Evolutionary conservation across 2,797 vertebrate genomes (phyloP), one percentile per base, ranked within the genome.

Genomic region (Etheostoma nigrum): DNA sequence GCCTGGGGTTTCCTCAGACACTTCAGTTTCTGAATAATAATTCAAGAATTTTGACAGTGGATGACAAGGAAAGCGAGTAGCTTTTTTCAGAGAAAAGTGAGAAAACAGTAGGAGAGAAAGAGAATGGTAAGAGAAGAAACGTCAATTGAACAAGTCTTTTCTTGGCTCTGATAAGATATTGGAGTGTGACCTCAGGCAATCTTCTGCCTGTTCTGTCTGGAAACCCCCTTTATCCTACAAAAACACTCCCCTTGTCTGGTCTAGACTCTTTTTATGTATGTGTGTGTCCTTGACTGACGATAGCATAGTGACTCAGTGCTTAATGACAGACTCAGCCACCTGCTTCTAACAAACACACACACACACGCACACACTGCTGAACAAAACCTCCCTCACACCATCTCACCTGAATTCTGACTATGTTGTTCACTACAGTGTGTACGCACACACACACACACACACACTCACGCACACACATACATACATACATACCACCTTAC

Each of bases 251-350:
- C 74, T 67, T 74, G 85, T 89, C 79, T 89, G 58, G 77, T 83
- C 84, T 89, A 84, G 74, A 76, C 72, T 58, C 4, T 73, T 42
- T 23, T 23, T 23, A 23, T 55, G 77, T 71, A 74, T 53, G 72
- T 70, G 74, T 68, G 49, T 57, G 64, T 79, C 36, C 33, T 25
- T 54, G 65, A 16, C 49, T 55, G 83, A 79, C 21, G 21, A 62
- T 60, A 63, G 23, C 62, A 70, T 25, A 5, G 76, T 92, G 92
- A 92, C 84, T 91, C 89, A 92, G 75, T 69, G n/a, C 36, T 27
- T 93, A 91, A 93, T 93, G 88, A 94, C 88, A 91, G 91, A 88
- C 90, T 84, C 80, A 82, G 42, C 83, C 91, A 93, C 91, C 90
- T 91, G 90, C 85, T 86, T 86, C 76, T 68, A 78, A 40, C 83